Base-by-base conservation (phyloP, 2,797 vertebrate species). In the Psittacula derbiana region DNA sequence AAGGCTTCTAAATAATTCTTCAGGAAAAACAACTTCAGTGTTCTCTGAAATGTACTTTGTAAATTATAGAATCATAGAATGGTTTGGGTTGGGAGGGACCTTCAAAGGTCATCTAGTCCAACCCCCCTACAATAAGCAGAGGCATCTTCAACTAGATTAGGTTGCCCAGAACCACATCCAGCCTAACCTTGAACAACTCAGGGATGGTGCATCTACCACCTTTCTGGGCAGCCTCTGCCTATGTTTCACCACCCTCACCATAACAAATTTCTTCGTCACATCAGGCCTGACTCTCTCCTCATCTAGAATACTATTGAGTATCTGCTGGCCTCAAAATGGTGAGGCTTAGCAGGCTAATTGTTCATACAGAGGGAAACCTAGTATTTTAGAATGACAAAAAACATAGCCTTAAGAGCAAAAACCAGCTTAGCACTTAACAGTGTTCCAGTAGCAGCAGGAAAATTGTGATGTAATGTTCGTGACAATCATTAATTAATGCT, bases 291-390 rank as follows among this genome's bases (percentile, higher is more conserved):
- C 33, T 33, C 23, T 57, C 55, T n/a, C 20, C 4, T 57, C 55
- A 16, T 57, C 21, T 33, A 57, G n/a, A 57, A 40, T 53, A 57
- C 36, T 83, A 33, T 28, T 80, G 53, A 80, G 47, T 19, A 0
- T 57, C 61, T 78, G 28, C 36, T 67, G 19, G 21, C 60, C 1
- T 1, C 24, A 57, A 4, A 8, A 0, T 13, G 47, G 10, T 25
- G 60, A 31, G 64, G 71, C 30, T 64, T 53, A 61, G 64, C 69
- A 60, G 38, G 28, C 20, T 55, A 33, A 38, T 47, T 61, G 23
- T 14, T 4, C 11, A 41, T 17, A 30, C 25, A 69, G 73, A 88
- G 52, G 24, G 28, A 69, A 62, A 58, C 11, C 16, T 44, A 5
- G 25, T 50, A 4, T 31, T 81, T 60, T 50, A 40, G 52, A 78